phyloP scores from a whole-genome alignment of 2,888 invertebrate species.

The Cremastinae sp. region DNA sequence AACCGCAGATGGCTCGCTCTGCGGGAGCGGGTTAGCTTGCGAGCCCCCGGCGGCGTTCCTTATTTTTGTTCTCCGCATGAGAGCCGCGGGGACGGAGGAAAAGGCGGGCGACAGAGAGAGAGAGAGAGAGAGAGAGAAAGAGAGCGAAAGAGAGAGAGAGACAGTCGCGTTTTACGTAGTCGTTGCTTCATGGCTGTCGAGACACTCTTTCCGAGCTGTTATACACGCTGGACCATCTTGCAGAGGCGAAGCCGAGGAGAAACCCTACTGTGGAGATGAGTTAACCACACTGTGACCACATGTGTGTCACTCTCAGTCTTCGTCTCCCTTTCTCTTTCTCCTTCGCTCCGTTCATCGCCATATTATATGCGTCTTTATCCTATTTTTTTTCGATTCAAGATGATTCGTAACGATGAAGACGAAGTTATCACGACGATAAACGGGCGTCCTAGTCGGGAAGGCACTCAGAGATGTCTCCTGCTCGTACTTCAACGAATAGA shows the following conservation, averaged over 20 bases:
- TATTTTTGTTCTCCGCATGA: slow-evolving; percentile 55
- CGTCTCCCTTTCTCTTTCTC: slow-evolving; percentile 7
- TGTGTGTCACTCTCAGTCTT: slow-evolving; percentile 48
- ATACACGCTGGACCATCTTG: slow-evolving; percentile 38
- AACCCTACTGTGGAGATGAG: slow-evolving; percentile 35
- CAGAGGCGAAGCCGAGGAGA: slow-evolving; percentile 26
- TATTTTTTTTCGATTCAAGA: not conserved
- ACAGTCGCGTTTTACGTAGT: slow-evolving; percentile 17
- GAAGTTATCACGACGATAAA: slow-evolving; percentile 27
- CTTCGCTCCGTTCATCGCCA: not conserved
- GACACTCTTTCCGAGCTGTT: slow-evolving; percentile 29
- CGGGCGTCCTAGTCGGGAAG: slow-evolving; percentile 15
- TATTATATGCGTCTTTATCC: too few species aligned
- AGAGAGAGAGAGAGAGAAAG: too few species aligned
- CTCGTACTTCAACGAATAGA: slow-evolving; percentile 27
- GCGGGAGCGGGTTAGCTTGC: slow-evolving; percentile 52
- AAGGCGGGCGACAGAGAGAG: too few species aligned
- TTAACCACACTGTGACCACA: slow-evolving; percentile 55
- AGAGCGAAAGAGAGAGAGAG: too few species aligned
- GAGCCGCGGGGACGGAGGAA: not conserved
- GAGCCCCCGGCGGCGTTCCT: slow-evolving; percentile 48
- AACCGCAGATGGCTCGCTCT: slow-evolving; percentile 54
- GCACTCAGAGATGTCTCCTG: slow-evolving; percentile 20
- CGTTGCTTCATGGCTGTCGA: slow-evolving; percentile 28
- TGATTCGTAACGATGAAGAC: slow-evolving; percentile 24